A percentile compares a stretch with the other conserved stretches of the same genome.
These are phyloP conservation scores for Typhlomys cinereus DNA, from an alignment of 2,113 vertebrate genomes.

Conservation along the genomic window DNA sequence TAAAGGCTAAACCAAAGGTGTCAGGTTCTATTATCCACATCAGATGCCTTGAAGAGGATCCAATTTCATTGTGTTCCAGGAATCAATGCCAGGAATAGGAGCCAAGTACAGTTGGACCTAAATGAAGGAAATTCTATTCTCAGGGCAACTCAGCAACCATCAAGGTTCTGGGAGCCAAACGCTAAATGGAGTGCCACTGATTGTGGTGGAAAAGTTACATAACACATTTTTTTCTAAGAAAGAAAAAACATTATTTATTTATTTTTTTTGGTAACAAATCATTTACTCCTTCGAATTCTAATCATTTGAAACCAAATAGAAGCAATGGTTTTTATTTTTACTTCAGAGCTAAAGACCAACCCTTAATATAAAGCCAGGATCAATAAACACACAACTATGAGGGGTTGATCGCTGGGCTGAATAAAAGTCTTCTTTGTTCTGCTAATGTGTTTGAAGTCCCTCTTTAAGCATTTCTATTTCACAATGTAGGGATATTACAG, in stretches of 20 bases:
- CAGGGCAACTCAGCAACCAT: conserved; percentile 54
- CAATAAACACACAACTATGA: background rate
- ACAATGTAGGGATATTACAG: background rate
- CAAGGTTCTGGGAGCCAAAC: background rate
- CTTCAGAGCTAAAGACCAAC: background rate
- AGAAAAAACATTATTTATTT: conserved; percentile 3
- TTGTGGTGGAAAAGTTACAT: conserved; percentile 49
- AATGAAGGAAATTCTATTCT: conserved; percentile 73
- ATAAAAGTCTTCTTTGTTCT: background rate
- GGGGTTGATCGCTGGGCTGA: background rate
- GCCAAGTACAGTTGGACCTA: conserved; percentile 69
- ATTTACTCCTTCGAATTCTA: background rate
- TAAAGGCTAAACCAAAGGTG: conserved; percentile 48
- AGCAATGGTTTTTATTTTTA: background rate
- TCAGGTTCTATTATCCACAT: conserved; percentile 55
- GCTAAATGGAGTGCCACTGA: conserved; percentile 46
- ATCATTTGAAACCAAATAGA: conserved; percentile 25
- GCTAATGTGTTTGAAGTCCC: background rate
- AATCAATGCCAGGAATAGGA: conserved; percentile 52
- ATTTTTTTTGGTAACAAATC: background rate
- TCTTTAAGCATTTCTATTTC: background rate
- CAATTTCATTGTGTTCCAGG: conserved; percentile 62
- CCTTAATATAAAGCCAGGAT: background rate
- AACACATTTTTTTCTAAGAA: conserved; percentile 24
- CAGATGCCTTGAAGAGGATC: conserved; percentile 37